phyloP scores from a whole-genome alignment of 1,140 invertebrate genomes.

The Drosophila baimaii region DNA sequence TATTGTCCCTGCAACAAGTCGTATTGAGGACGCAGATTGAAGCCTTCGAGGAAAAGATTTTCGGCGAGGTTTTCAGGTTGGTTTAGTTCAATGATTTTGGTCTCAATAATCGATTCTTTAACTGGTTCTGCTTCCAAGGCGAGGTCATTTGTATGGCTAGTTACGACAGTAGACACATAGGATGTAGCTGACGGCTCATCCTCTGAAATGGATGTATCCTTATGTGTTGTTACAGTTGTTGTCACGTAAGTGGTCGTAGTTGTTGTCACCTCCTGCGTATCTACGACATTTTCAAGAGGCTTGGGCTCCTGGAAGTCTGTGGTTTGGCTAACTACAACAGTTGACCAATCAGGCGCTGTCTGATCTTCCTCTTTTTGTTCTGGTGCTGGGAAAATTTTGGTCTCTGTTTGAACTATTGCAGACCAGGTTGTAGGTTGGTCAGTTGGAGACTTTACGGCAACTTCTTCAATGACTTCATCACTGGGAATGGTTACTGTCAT shows the following conservation, averaged over 20 bases:
- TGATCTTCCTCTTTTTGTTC: conserved; percentile 14
- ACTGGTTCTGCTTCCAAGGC: conserved; percentile 7
- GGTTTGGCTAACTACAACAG: conserved; percentile 73
- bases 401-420: conserved; percentile 78
- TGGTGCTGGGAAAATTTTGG: conserved; percentile 63
- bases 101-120: conserved; percentile 1
- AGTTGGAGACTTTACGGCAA: conserved; percentile 71
- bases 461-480: conserved; percentile 36
- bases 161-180: conserved; percentile 70
- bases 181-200: conserved; percentile 37
- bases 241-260: conserved; percentile 73
- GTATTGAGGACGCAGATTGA: conserved; percentile 30
- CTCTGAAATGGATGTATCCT: conserved; percentile 42
- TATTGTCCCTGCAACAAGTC: conserved; percentile 38
- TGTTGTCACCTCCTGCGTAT: conserved; percentile 26
- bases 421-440: conserved; percentile 82
- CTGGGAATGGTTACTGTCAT: conserved; percentile 56
- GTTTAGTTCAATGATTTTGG: conserved; percentile 8
- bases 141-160: conserved; percentile 57
- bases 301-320: conserved; percentile 77
- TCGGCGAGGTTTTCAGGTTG: conserved; percentile 20
- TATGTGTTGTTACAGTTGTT: conserved; percentile 74
- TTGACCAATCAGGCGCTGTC: conserved; percentile 62
- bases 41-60: conserved; percentile 28
- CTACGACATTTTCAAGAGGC: conserved; percentile 25